Conservation (phyloP, 1,140 invertebrate genomes). For the Dufourea novaeangliae region DNA sequence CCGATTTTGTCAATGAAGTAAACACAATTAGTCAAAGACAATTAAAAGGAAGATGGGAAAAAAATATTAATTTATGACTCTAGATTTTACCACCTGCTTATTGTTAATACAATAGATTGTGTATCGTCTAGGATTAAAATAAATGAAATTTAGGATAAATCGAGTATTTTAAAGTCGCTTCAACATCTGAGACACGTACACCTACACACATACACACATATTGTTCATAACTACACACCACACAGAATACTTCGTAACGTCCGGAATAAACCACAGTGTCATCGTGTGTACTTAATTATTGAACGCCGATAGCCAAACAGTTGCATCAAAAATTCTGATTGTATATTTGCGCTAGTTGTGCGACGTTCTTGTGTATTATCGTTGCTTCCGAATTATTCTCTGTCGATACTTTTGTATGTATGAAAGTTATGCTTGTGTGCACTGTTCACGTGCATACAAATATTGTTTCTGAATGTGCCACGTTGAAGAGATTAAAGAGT, state of each 20-base stretch:
- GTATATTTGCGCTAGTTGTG: conserved; percentile 49
- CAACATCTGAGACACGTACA: neutral
- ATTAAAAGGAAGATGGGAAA: no score
- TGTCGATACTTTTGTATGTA: conserved; percentile 52
- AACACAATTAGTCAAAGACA: no score
- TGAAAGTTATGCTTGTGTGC: conserved; percentile 50
- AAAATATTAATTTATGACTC: no score
- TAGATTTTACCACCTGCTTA: no score
- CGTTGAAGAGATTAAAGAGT: conserved; percentile 40
- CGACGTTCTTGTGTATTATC: conserved; percentile 52
- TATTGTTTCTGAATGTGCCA: conserved; percentile 47
- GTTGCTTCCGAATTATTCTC: conserved; percentile 44
- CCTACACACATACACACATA: neutral
- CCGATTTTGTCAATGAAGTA: no score
- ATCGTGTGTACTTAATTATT: conserved; percentile 41
- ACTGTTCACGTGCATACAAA: conserved; percentile 49
- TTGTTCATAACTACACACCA: neutral
- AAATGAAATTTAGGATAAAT: no score
- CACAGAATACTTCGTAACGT: neutral
- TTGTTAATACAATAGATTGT: no score
- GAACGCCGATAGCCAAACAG: conserved; percentile 46
- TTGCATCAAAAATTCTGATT: conserved; percentile 40
- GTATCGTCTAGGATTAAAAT: no score
- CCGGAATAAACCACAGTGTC: conserved; percentile 21
- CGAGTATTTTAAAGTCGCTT: no score